These are phyloP conservation scores for Pluvialis apricaria DNA, from an alignment of 2,113 vertebrate species.

Conservation along the genomic window DNA sequence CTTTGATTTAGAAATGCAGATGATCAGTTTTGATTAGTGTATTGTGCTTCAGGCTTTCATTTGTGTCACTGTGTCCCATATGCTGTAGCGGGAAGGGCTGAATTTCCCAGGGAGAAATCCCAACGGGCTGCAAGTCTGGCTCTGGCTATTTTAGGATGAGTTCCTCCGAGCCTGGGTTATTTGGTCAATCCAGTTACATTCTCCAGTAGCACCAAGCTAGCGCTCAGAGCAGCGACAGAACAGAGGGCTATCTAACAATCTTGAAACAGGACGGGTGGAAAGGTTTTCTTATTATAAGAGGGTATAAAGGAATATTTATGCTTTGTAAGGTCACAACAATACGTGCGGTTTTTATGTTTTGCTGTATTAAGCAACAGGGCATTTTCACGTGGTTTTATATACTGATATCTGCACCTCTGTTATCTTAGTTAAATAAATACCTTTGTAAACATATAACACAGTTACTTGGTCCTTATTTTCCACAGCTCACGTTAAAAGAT, in stretches of 20 bases:
- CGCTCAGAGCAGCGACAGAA: constrained; percentile 34
- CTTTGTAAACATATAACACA: constrained; percentile 72
- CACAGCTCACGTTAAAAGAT: constrained; percentile 59
- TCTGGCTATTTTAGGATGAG: not conserved
- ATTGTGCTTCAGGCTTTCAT: constrained; percentile 37
- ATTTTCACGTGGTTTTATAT: not conserved
- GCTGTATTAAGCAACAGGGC: not conserved
- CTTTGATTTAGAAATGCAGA: constrained; percentile 72
- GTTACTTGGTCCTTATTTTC: constrained; percentile 67
- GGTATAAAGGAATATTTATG: constrained; percentile 12
- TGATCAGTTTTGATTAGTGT: constrained; percentile 42
- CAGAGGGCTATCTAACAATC: constrained; percentile 32
- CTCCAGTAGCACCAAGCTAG: constrained; percentile 55
- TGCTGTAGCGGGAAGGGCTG: not conserved
- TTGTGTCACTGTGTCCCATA: not conserved
- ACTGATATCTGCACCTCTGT: constrained; percentile 68
- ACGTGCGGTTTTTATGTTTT: not conserved
- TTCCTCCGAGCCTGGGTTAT: constrained; percentile 23
- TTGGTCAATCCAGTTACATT: constrained; percentile 63
- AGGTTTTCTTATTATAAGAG: not conserved
- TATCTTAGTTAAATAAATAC: constrained; percentile 68
- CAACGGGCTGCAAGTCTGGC: not conserved
- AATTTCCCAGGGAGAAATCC: not conserved
- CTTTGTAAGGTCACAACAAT: constrained; percentile 19
- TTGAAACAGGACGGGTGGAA: constrained; percentile 9